Conservation (phyloP, 2,888 invertebrate species). For the Strigamia transsilvanica region DNA sequence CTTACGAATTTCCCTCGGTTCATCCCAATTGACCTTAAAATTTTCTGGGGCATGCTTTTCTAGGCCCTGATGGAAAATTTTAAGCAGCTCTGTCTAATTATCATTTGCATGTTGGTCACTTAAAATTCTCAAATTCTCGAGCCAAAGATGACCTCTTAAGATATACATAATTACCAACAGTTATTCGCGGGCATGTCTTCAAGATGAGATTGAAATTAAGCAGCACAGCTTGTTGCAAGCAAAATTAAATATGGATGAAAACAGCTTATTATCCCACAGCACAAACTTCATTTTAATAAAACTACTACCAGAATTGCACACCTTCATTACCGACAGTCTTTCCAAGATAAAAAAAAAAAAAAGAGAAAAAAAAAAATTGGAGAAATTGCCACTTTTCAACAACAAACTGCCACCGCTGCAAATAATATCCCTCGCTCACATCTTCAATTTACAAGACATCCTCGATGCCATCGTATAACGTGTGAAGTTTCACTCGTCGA, state of each 20-base stretch:
- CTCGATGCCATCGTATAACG: constrained; percentile 4
- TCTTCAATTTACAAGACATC: constrained; percentile 48
- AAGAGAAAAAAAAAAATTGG: not conserved
- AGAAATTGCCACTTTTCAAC: constrained; percentile 41
- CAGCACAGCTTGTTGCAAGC: constrained; percentile 42
- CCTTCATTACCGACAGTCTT: constrained; percentile 5
- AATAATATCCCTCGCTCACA: constrained; percentile 27
- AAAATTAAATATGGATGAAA: constrained; percentile 49
- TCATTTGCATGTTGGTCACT: constrained; percentile 41
- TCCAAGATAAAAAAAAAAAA: not conserved
- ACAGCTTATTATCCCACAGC: constrained; percentile 45
- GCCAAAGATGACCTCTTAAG: constrained; percentile 48
- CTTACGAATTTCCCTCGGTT: constrained; percentile 16
- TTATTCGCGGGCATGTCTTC: constrained; percentile 48
- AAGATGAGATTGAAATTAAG: constrained; percentile 46
- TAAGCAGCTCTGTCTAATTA: constrained; percentile 34
- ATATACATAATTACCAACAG: constrained; percentile 36
- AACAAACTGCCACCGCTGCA: constrained; percentile 41
- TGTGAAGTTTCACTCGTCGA: constrained; percentile 41
- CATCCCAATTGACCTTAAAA: constrained; percentile 39
- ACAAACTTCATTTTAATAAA: constrained; percentile 49
- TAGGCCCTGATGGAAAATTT: not conserved
- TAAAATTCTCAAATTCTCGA: constrained; percentile 49
- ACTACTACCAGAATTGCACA: not conserved
- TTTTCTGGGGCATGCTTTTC: constrained; percentile 28